Evolutionary conservation across 2,797 vertebrate species (phyloP), one percentile per base, ranked within the genome.

Genomic region (Chelon auratus): DNA sequence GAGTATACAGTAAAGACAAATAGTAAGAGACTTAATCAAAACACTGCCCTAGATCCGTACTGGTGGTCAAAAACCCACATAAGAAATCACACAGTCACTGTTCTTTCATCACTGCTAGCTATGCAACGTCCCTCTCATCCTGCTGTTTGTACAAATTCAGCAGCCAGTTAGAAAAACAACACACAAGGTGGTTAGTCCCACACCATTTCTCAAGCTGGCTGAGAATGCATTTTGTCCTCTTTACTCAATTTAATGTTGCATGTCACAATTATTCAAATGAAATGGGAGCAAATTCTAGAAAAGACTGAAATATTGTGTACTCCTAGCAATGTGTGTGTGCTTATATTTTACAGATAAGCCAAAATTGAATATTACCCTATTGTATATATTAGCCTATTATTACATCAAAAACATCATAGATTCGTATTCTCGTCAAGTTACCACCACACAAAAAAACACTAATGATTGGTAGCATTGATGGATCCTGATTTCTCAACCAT

Each of bases 151-250:
- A 43, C 37, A 0, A 54, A 60, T 57, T 74, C 56, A 82, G 70
- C 52, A 75, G 52, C 13, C 37, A 68, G 14, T 40, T 64, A 40
- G 40, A 54, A 75, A 36, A 24, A 43, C 56, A 76, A 59, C 48
- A 50, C 59, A 77, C 42, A 68, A 53, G 15, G 24, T 76, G 54
- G 62, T 72, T 53, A 78, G 12, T 51, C 11, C 40, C 42, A 47
- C 45, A 9, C 45, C 17, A 58, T 9, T 50, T 20, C 30, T 58
- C n/a, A 7, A 47, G 20, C 36, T 65, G 40, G 60, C 17, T 58
- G 40, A 33, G 64, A 42, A 68, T 30, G 24, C 26, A 48, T 50
- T 1, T 52, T 33, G 5, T 50, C 13, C 22, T 58, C 17, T 55
- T 36, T 30, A 24, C 54, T 58, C 3, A 24, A 40, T 47, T 39